A percentile compares a stretch with the other conserved stretches of the same genome.
These are phyloP conservation scores for Sebastes hubbsi DNA, from an alignment of 2,797 vertebrate species.

Conservation along the genomic window DNA sequence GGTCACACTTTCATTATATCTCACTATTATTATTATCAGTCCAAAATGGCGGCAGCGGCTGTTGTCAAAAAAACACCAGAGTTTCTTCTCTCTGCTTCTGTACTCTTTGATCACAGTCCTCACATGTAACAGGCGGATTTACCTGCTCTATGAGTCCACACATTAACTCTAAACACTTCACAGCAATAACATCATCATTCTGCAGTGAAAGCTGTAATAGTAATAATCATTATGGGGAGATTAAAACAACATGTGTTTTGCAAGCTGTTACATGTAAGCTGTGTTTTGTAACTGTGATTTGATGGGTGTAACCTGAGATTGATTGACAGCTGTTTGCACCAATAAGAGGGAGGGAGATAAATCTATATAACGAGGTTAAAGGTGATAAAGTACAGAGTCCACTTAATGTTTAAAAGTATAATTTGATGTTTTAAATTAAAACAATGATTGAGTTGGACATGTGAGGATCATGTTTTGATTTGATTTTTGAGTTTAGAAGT, in stretches of 20 bases:
- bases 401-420: background rate
- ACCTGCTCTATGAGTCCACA: too few species aligned
- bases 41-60: too few species aligned
- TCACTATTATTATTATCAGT: background rate
- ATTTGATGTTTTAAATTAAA: background rate
- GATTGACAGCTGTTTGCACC: constrained; percentile 28
- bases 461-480: too few species aligned
- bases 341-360: background rate
- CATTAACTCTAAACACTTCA: background rate
- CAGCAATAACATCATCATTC: too few species aligned
- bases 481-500: background rate
- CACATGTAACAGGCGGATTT: fast-evolving
- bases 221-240: too few species aligned
- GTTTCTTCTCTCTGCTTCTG: too few species aligned
- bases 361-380: background rate
- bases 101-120: background rate
- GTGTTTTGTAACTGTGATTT: background rate
- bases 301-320: background rate
- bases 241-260: background rate
- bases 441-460: too few species aligned
- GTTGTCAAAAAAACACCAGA: too few species aligned
- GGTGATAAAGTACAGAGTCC: fast-evolving
- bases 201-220: background rate
- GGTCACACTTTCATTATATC: background rate
- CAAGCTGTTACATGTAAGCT: background rate